Percentiles rank a stretch among this genome's conserved stretches.
phyloP scores from a whole-genome alignment of 2,797 vertebrate genomes.

The Pangasius djambal region DNA sequence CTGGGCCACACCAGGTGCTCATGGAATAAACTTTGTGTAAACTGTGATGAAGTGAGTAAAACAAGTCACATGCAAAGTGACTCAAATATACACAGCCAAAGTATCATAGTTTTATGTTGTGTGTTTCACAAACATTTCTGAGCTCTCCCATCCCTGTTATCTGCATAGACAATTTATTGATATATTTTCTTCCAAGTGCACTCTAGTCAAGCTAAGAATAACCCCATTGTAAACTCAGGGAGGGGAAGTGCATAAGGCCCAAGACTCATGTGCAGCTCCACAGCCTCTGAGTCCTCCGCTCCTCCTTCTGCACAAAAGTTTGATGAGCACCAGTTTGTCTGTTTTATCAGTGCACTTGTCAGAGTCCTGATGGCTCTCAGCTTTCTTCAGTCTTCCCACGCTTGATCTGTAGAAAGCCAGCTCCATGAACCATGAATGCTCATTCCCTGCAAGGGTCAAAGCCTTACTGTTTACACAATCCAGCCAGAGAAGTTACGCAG shows the following conservation, averaged over 20 bases:
- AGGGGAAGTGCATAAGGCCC: neutral
- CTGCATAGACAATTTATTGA: constrained; percentile 37
- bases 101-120: neutral
- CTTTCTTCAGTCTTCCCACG: constrained; percentile 40
- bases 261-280: neutral
- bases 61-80: neutral
- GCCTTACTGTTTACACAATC: constrained; percentile 76
- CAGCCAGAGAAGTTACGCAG: constrained; percentile 73
- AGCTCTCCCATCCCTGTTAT: constrained; percentile 4
- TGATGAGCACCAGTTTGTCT: constrained; percentile 49
- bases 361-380: constrained; percentile 54
- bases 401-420: constrained; percentile 54
- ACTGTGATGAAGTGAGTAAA: neutral
- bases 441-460: constrained; percentile 72
- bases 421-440: constrained; percentile 70
- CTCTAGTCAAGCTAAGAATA: constrained; percentile 45
- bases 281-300: neutral
- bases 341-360: constrained; percentile 51
- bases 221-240: constrained; percentile 18
- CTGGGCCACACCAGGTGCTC: neutral
- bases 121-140: constrained; percentile 8
- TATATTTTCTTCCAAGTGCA: constrained; percentile 26
- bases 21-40: neutral
- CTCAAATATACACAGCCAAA: neutral
- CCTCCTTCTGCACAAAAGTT: constrained; percentile 45